These are phyloP conservation scores for Ceratoteleas bidentatus DNA, from an alignment of 1,140 invertebrate species.

Conservation along the genomic window DNA sequence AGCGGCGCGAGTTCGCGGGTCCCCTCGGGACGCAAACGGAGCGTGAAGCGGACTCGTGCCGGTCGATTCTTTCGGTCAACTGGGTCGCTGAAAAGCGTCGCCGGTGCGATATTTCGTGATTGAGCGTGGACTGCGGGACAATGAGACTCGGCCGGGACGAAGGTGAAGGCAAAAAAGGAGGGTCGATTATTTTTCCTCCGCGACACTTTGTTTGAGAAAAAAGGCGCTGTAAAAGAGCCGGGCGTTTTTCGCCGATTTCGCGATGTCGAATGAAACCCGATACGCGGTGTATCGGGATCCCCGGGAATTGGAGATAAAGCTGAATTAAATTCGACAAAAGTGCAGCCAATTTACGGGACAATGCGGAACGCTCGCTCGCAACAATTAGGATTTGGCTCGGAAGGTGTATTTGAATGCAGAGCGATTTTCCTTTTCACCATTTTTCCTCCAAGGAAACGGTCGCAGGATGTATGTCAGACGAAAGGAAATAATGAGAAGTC, in stretches of 20 bases:
- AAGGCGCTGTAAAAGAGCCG: too few relatives aligned
- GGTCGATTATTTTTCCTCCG: too few relatives aligned
- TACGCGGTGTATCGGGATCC: constrained; percentile 22
- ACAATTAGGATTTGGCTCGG: too few relatives aligned
- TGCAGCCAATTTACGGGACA: constrained; percentile 23
- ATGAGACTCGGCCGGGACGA: constrained; percentile 1
- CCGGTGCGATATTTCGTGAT: constrained; percentile 25
- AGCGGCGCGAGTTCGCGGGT: constrained; percentile 20
- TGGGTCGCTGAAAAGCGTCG: constrained; percentile 21
- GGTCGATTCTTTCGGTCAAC: constrained; percentile 47
- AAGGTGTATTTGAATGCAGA: constrained; percentile 3
- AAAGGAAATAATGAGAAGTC: too few relatives aligned
- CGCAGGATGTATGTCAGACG: too few relatives aligned
- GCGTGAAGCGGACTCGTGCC: constrained; percentile 24
- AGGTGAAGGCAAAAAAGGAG: not conserved
- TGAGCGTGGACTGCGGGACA: constrained; percentile 35
- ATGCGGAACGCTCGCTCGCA: too few relatives aligned
- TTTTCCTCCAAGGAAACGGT: too few relatives aligned
- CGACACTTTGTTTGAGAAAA: too few relatives aligned
- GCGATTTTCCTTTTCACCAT: constrained; percentile 25
- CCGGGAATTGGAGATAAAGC: constrained; percentile 31
- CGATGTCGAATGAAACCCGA: constrained; percentile 39
- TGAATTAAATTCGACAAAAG: constrained; percentile 31
- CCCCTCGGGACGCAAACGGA: constrained; percentile 23
- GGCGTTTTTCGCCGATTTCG: not conserved